A percentile compares a stretch with the other conserved stretches of the same genome.
These are phyloP conservation scores for Nymphicus hollandicus DNA, from an alignment of 2,113 vertebrate species.

Conservation along the genomic window DNA sequence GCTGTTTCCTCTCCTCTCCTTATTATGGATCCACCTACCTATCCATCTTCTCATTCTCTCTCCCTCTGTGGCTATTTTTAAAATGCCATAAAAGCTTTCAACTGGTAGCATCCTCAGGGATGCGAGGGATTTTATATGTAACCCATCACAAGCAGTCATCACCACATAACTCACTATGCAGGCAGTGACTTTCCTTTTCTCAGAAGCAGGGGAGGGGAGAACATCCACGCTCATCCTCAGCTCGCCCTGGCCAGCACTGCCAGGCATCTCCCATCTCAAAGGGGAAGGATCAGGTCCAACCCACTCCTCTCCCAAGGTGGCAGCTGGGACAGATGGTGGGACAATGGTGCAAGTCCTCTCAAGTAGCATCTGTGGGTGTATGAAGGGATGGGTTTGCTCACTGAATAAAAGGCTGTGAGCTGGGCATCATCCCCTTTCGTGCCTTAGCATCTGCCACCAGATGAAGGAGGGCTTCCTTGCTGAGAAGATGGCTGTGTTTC, in stretches of 20 bases:
- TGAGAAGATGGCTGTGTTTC: neutral
- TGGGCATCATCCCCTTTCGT: neutral
- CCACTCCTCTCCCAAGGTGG: neutral
- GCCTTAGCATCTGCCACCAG: neutral
- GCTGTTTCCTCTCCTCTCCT: conserved; percentile 57
- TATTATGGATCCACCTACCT: conserved; percentile 63
- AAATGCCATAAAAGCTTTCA: conserved; percentile 64
- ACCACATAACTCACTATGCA: conserved; percentile 5
- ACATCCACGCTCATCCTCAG: neutral
- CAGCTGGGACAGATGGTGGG: neutral
- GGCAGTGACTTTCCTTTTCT: neutral
- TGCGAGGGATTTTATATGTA: neutral
- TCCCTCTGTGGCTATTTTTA: conserved; percentile 60
- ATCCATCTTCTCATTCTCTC: conserved; percentile 61
- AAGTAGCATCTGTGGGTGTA: neutral
- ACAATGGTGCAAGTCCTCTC: neutral
- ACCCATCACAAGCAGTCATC: conserved; percentile 2
- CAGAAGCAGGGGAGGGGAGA: neutral
- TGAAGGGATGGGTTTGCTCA: neutral
- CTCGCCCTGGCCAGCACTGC: neutral
- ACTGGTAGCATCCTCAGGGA: conserved; percentile 43
- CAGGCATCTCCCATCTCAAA: neutral
- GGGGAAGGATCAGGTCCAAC: neutral
- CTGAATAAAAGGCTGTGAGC: neutral
- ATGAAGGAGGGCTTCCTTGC: neutral